Evolutionary conservation across 2,113 vertebrate genomes (phyloP).

Genomic region (Montifringilla adamsi): DNA sequence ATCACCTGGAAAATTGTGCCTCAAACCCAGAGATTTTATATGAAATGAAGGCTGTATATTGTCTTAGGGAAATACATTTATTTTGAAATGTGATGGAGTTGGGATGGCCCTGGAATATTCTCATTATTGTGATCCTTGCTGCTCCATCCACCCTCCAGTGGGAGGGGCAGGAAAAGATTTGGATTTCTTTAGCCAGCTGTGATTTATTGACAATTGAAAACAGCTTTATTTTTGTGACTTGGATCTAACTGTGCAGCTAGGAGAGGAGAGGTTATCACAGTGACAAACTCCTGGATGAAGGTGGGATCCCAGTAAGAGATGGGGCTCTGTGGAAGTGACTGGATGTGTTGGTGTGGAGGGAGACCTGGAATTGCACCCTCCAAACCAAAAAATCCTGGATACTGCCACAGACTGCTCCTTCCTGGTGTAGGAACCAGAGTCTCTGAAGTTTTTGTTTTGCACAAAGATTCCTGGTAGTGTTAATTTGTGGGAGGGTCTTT

Average conservation of each 20-base stretch:
- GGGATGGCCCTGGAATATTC: neutral
- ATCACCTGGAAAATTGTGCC: neutral
- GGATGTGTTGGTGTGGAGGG: neutral
- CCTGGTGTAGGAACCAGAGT: no score
- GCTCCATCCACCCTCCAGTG: rapidly evolving
- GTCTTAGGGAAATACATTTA: rapidly evolving
- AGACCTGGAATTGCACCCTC: neutral
- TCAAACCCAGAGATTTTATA: neutral
- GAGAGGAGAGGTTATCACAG: neutral
- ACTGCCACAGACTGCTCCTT: neutral
- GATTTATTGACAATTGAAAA: neutral
- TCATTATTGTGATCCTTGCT: rapidly evolving
- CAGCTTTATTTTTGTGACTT: neutral
- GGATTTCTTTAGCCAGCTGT: neutral
- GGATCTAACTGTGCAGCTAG: rapidly evolving
- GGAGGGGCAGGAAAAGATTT: neutral
- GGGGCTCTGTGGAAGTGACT: neutral
- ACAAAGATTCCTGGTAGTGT: neutral
- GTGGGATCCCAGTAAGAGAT: neutral
- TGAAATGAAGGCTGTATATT: neutral
- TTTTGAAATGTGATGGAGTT: neutral
- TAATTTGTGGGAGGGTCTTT: neutral
- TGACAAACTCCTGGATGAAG: rapidly evolving
- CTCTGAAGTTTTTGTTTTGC: neutral
- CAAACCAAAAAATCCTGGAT: neutral